Evolutionary conservation across 2,888 invertebrate species (phyloP).

Genomic region (Drosophila pegasa): DNA sequence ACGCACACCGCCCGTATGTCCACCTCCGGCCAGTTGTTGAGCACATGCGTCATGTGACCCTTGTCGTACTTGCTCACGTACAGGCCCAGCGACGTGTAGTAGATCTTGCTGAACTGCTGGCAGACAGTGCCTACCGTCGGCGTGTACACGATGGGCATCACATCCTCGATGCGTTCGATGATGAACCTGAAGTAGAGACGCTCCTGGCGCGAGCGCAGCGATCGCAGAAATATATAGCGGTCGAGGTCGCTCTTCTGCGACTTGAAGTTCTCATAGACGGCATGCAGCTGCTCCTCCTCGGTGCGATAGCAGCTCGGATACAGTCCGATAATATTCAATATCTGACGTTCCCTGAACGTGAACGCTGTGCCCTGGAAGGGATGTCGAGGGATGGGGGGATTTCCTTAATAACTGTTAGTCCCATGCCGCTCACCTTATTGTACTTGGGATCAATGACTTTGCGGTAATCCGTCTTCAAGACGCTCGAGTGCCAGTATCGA

Average conservation of each 20-base stretch:
- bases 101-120: constrained; percentile 96
- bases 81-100: constrained; percentile 93
- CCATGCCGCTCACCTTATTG: constrained; percentile 55
- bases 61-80: constrained; percentile 85
- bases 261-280: constrained; percentile 91
- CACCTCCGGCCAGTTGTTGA: constrained; percentile 60
- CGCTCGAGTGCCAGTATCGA: constrained; percentile 10
- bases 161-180: constrained; percentile 91
- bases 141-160: constrained; percentile 98
- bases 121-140: constrained; percentile 98
- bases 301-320: constrained; percentile 94
- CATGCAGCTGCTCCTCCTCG: constrained; percentile 91
- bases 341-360: constrained; percentile 94
- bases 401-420: background rate
- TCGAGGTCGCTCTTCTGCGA: constrained; percentile 93
- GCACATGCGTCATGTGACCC: constrained; percentile 49
- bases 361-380: constrained; percentile 61
- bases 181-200: constrained; percentile 95
- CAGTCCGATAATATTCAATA: constrained; percentile 96
- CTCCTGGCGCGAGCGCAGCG: constrained; percentile 93
- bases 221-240: constrained; percentile 95
- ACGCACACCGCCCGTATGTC: constrained; percentile 57
- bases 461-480: constrained; percentile 80
- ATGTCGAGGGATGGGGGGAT: too few relatives aligned
- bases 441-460: constrained; percentile 24